Evolutionary conservation across 2,888 invertebrate genomes (phyloP).

Genomic region (Boloria selene): DNA sequence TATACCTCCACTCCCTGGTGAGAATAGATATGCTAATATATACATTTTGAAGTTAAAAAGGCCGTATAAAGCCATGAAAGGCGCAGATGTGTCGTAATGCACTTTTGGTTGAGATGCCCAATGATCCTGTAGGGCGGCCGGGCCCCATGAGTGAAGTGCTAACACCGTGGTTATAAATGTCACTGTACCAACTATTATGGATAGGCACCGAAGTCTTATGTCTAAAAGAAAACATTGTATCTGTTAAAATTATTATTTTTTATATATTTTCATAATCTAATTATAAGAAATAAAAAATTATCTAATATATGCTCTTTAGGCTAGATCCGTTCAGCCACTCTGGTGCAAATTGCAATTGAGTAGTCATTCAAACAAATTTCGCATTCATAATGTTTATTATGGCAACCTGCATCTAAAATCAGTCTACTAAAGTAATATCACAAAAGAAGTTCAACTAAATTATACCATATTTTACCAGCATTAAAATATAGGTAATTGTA

Average conservation of each 20-base stretch:
- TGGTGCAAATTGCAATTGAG: too few relatives aligned
- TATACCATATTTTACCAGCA: too few relatives aligned
- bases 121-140: conserved; percentile 95
- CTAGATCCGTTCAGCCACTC: too few relatives aligned
- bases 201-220: conserved; percentile 94
- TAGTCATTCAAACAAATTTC: neutral
- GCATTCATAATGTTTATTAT: neutral
- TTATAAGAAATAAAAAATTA: too few relatives aligned
- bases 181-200: conserved; percentile 91
- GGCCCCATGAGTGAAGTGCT: conserved; percentile 92
- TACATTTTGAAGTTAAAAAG: conserved; percentile 96
- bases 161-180: conserved; percentile 88
- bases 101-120: conserved; percentile 94
- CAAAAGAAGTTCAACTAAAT: too few relatives aligned
- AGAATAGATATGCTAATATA: conserved; percentile 96
- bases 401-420: too few relatives aligned
- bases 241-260: too few relatives aligned
- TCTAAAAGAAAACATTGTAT: conserved; percentile 82
- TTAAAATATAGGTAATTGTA: too few relatives aligned
- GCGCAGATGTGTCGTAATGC: conserved; percentile 94
- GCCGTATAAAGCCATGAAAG: conserved; percentile 97
- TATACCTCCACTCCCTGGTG: conserved; percentile 90
- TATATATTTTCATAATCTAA: too few relatives aligned
- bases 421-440: too few relatives aligned
- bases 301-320: too few relatives aligned